Conservation (phyloP, 37 sponge, comb jelly and placozoan genomes). For the Ephydatia muelleri region DNA sequence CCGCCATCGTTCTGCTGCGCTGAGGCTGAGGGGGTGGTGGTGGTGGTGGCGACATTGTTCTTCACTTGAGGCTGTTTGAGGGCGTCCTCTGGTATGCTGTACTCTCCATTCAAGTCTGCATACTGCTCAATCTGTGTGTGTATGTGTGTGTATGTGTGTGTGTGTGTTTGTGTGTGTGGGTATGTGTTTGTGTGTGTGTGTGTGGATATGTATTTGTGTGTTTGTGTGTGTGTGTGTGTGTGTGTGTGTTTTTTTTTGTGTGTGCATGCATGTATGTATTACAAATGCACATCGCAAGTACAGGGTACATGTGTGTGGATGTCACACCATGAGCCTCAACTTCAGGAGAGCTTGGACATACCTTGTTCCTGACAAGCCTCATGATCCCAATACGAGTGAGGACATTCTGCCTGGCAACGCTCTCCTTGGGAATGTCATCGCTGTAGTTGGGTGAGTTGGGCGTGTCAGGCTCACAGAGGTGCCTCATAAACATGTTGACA, state of each 20-base stretch:
- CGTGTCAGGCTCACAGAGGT: slow-evolving; percentile 85
- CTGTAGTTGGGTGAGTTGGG: slow-evolving; percentile 54
- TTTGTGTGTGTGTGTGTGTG: too few species aligned
- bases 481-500: slow-evolving; percentile 85
- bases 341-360: slow-evolving; percentile 19
- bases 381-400: slow-evolving; percentile 89
- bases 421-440: slow-evolving; percentile 87
- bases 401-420: slow-evolving; percentile 66
- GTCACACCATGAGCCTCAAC: slow-evolving; percentile 2
- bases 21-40: too few species aligned
- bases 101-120: slow-evolving; percentile 52
- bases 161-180: too few species aligned
- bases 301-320: background rate
- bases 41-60: too few species aligned
- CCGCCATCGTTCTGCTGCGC: background rate
- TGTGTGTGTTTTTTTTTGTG: too few species aligned
- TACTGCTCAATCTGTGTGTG: slow-evolving; percentile 69
- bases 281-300: background rate
- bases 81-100: slow-evolving; percentile 47
- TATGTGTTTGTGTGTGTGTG: too few species aligned
- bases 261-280: background rate
- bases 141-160: background rate
- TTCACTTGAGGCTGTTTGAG: background rate
- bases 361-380: slow-evolving; percentile 86
- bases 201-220: too few species aligned